These are phyloP conservation scores for Onychomys torridus DNA, from an alignment of 2,797 vertebrate species.

Conservation along the genomic window DNA sequence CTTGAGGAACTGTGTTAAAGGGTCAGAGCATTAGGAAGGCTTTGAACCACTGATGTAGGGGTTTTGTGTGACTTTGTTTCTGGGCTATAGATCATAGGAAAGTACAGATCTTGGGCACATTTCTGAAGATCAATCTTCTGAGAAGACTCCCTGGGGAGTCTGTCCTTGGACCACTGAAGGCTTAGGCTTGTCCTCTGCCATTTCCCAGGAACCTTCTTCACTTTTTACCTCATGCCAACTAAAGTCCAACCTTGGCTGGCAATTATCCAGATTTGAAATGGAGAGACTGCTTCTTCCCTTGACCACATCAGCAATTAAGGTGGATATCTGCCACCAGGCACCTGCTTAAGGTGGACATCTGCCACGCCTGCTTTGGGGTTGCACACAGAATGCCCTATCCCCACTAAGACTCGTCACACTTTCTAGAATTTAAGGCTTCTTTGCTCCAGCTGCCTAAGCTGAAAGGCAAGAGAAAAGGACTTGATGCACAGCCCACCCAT, in stretches of 20 bases:
- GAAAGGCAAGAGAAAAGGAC: rapidly evolving
- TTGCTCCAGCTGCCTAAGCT: neutral
- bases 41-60: too few species aligned
- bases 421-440: neutral
- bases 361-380: neutral
- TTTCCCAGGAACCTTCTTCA: neutral
- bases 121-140: neutral
- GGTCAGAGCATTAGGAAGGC: too few species aligned
- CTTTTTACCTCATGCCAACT: neutral
- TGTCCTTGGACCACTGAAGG: neutral
- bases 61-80: neutral
- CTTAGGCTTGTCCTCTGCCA: neutral
- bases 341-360: neutral
- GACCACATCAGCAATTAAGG: neutral
- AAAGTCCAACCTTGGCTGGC: neutral
- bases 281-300: neutral
- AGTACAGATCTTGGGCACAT: too few species aligned
- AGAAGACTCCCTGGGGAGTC: neutral
- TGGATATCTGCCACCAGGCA: neutral
- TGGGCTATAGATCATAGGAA: neutral
- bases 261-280: neutral
- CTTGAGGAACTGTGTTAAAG: neutral
- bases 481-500: neutral
- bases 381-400: neutral
- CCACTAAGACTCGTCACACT: neutral